Evolutionary conservation across 2,113 vertebrate genomes (phyloP).

Genomic region (Pelodiscus sinensis): DNA sequence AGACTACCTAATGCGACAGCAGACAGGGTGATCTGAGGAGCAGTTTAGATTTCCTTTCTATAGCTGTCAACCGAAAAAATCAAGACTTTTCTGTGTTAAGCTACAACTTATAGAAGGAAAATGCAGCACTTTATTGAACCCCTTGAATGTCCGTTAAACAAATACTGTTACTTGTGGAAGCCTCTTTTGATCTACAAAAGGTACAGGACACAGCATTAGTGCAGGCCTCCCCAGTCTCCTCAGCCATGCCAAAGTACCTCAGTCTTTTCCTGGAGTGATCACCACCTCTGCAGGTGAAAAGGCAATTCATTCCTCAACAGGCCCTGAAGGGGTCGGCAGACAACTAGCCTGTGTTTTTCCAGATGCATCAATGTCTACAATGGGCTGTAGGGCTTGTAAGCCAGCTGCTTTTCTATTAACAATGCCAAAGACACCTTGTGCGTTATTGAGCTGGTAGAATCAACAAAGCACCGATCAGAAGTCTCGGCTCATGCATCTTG

Average conservation of each 20-base stretch:
- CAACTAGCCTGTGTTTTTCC: not conserved
- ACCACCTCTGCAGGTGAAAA: not conserved
- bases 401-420: not conserved
- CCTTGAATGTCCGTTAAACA: not conserved
- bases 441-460: not conserved
- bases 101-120: not conserved
- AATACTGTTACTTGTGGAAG: not conserved
- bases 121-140: not conserved
- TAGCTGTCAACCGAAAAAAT: not conserved
- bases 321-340: not conserved
- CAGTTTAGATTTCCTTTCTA: not conserved
- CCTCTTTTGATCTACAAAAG: fast-evolving
- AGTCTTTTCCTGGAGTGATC: fast-evolving
- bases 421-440: not conserved
- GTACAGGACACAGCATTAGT: not conserved
- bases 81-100: not conserved
- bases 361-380: not conserved
- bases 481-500: not conserved
- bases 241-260: not conserved
- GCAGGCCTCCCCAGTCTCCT: not conserved
- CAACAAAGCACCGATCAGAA: not conserved
- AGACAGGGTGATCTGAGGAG: not conserved
- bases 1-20: not conserved
- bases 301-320: not conserved
- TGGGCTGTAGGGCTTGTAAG: not conserved